Conservation (phyloP, 2,888 invertebrate genomes). For the Macropis europaea region DNA sequence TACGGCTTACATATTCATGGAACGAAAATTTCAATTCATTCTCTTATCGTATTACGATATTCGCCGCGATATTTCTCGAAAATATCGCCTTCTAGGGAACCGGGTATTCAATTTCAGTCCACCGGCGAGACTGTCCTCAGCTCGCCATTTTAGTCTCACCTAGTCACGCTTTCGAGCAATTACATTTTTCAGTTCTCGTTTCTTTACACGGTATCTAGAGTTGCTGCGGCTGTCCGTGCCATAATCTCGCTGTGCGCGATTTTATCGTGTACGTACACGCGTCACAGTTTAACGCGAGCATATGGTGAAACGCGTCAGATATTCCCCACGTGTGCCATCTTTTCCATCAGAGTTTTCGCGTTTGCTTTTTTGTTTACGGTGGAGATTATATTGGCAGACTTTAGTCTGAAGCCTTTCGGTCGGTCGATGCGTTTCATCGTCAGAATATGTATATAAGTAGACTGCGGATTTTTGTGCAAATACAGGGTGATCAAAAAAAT, state of each 20-base stretch:
- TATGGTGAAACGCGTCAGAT: conserved; percentile 22
- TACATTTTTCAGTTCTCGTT: conserved; percentile 31
- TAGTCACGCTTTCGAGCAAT: conserved; percentile 29
- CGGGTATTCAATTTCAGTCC: not conserved
- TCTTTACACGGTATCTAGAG: conserved; percentile 20
- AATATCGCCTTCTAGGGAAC: not conserved
- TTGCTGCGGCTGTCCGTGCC: conserved; percentile 18
- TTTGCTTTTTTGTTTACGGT: conserved; percentile 6
- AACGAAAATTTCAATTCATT: not conserved
- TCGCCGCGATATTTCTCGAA: not conserved
- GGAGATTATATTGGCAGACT: conserved; percentile 24
- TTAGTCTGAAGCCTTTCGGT: too few species aligned
- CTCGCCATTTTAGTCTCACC: not conserved
- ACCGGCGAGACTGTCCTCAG: not conserved
- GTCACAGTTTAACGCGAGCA: conserved; percentile 23
- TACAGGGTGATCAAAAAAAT: too few species aligned
- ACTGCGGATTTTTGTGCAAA: too few species aligned
- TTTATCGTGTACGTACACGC: conserved; percentile 28
- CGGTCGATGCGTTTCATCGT: too few species aligned
- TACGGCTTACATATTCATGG: too few species aligned
- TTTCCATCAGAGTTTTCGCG: not conserved
- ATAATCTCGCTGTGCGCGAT: conserved; percentile 31
- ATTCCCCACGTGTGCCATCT: conserved; percentile 4
- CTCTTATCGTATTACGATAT: not conserved
- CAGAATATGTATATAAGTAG: too few species aligned